Conservation (phyloP, 1,140 invertebrate genomes). For the Drosophila suzukii region DNA sequence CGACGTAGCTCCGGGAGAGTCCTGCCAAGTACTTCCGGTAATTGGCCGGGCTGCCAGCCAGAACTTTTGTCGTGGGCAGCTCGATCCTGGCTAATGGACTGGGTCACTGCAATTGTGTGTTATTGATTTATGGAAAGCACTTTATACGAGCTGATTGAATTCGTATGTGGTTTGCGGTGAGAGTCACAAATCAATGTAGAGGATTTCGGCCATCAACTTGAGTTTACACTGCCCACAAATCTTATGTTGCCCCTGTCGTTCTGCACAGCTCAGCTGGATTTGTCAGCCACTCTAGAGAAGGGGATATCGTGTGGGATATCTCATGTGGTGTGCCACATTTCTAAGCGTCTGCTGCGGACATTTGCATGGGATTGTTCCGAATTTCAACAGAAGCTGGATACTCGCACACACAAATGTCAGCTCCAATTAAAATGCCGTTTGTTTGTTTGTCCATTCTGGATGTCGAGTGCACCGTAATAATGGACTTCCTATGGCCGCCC, state of each 20-base stretch:
- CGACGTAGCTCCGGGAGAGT: conserved; percentile 8
- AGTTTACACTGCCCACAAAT: conserved; percentile 27
- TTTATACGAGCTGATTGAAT: conserved; percentile 46
- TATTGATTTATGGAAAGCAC: conserved; percentile 60
- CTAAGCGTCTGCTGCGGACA: conserved; percentile 41
- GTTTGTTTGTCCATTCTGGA: conserved; percentile 25
- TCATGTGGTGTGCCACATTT: conserved; percentile 34
- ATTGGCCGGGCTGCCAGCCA: conserved; percentile 33
- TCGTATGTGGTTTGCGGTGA: conserved; percentile 21
- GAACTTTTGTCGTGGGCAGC: conserved; percentile 4
- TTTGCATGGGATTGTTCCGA: conserved; percentile 12
- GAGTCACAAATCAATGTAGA: background rate
- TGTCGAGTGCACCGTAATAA: conserved; percentile 60
- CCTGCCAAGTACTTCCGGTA: conserved; percentile 25
- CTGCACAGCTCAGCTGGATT: conserved; percentile 41
- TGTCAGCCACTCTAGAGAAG: conserved; percentile 8
- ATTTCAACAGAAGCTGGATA: conserved; percentile 21
- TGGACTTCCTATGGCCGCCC: conserved; percentile 56
- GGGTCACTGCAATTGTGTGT: conserved; percentile 51
- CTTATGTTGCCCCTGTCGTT: conserved; percentile 30
- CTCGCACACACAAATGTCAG: conserved; percentile 30
- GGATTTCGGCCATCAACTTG: background rate
- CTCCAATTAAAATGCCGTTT: conserved; percentile 75
- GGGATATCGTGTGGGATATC: background rate
- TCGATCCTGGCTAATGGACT: conserved; percentile 46